These are phyloP conservation scores for Drosophila maculinotata DNA, from an alignment of 2,888 invertebrate genomes.

Conservation along the genomic window DNA sequence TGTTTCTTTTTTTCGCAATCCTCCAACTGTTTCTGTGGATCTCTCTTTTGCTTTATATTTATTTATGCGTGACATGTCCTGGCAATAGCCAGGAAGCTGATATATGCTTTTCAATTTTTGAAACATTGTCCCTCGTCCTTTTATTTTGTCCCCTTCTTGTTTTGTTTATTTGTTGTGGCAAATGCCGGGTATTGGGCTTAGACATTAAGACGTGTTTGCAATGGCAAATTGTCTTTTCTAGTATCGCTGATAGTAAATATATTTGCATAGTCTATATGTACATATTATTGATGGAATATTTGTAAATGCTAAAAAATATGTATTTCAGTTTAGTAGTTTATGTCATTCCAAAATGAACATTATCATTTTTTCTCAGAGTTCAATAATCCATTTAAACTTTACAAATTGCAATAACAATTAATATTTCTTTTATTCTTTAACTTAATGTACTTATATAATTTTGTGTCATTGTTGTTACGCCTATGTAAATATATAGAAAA, in stretches of 20 bases:
- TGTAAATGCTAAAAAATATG: background rate
- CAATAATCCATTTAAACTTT: too few species aligned
- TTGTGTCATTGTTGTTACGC: too few species aligned
- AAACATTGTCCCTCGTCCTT: slow-evolving; percentile 38
- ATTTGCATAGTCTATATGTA: slow-evolving; percentile 39
- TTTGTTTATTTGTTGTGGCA: slow-evolving; percentile 48
- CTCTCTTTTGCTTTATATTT: slow-evolving; percentile 36
- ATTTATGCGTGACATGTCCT: slow-evolving; percentile 68
- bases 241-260: slow-evolving; percentile 17
- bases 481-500: too few species aligned
- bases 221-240: slow-evolving; percentile 36
- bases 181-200: slow-evolving; percentile 33
- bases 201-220: slow-evolving; percentile 52
- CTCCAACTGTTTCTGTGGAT: slow-evolving; percentile 16
- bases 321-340: background rate
- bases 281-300: slow-evolving; percentile 24
- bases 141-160: slow-evolving; percentile 12
- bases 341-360: background rate
- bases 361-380: too few species aligned
- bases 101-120: slow-evolving; percentile 73
- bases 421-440: too few species aligned
- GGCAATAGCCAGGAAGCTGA: slow-evolving; percentile 66
- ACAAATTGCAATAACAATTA: too few species aligned
- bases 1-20: slow-evolving; percentile 20
- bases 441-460: too few species aligned